These are phyloP conservation scores for Drosophila subobscura DNA, from an alignment of 1,140 invertebrate species.

Conservation along the genomic window DNA sequence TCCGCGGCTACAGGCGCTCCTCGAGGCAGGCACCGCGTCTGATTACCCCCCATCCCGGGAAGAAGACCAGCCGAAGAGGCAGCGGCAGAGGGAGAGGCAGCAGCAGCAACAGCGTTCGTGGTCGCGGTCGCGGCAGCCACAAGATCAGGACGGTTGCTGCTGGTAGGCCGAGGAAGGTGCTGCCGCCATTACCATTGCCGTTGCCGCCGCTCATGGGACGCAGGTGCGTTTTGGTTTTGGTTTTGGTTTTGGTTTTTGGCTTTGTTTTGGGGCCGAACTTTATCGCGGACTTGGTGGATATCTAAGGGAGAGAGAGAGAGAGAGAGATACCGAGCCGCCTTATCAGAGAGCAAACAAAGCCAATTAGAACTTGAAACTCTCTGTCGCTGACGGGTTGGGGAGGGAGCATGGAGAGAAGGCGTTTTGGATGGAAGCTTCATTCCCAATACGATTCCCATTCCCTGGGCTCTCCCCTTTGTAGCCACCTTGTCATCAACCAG, in stretches of 20 bases:
- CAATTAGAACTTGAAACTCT: conserved; percentile 64
- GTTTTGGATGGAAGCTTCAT: conserved; percentile 13
- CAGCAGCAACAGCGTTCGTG: no score
- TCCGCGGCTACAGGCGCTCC: neutral
- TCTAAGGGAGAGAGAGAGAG: neutral
- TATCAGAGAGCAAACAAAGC: conserved; percentile 70
- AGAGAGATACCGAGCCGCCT: conserved; percentile 3
- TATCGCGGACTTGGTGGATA: conserved; percentile 5
- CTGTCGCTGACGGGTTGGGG: conserved; percentile 36
- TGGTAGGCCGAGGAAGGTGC: no score
- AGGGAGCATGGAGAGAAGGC: conserved; percentile 11
- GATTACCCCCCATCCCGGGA: neutral
- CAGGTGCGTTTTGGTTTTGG: conserved; percentile 38
- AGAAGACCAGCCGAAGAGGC: neutral
- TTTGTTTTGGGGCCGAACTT: conserved; percentile 20
- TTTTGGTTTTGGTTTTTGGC: conserved; percentile 5
- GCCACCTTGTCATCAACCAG: neutral
- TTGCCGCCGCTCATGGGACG: conserved; percentile 7
- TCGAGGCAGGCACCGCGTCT: neutral
- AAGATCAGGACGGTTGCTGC: no score
- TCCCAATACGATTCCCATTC: conserved; percentile 22
- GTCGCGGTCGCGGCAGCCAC: no score
- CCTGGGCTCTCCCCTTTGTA: conserved; percentile 23
- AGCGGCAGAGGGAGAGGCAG: conserved; percentile 1
- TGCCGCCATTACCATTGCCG: no score